Evolutionary conservation across 2,797 vertebrate genomes (phyloP), one percentile per base, ranked within the genome.

Genomic region (Acrossocheilus wenchowensis): DNA sequence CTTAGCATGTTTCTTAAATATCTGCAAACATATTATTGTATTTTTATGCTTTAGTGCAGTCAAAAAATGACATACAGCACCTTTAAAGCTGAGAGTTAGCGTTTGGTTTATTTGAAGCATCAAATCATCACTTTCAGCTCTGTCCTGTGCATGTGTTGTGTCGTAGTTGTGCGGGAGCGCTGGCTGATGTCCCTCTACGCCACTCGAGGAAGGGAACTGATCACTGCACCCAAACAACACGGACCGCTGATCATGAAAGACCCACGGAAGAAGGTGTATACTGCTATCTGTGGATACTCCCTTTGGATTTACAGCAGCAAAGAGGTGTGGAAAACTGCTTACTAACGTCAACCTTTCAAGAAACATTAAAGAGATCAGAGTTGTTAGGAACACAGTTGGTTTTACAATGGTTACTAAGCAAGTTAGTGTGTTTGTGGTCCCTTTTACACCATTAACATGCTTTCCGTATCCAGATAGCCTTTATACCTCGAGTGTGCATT

Each of bases 231-330:
- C 2, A 69, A 93, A 5, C 85, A 91, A 8, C 93, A 95, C 0
- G 94, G 95, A 57, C 88, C 91, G 69, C 92, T 96, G 78, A 88
- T 77, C 2, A 90, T 95, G 74, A 96, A 95, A 84, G 95, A 96
- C 2, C 52, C 90, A 0, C 90, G 94, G 6, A 92, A 88, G 48
- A 94, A 94, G 0, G 90, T 87, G 60, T 96, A 95, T 0, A 92
- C 90, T 0, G 94, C 94, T 0, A 60, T 96, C 30, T 92, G 89
- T 74, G 91, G 92, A 72, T 91, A 95, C 1, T 87, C 93, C 84
- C 91, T 96, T 41, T 96, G 95, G 95, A 91, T 96, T 73, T 95
- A 95, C 90, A 90, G 90, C 69, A 95, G 89, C 89, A 96, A 94
- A 84, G 95, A 96, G 92, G 93, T 93, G 52, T n/a, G 81, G 43